Evolutionary conservation across 2,113 vertebrate species (phyloP), one percentile per base, ranked within the genome.

Genomic region (Hiodon tergisus): DNA sequence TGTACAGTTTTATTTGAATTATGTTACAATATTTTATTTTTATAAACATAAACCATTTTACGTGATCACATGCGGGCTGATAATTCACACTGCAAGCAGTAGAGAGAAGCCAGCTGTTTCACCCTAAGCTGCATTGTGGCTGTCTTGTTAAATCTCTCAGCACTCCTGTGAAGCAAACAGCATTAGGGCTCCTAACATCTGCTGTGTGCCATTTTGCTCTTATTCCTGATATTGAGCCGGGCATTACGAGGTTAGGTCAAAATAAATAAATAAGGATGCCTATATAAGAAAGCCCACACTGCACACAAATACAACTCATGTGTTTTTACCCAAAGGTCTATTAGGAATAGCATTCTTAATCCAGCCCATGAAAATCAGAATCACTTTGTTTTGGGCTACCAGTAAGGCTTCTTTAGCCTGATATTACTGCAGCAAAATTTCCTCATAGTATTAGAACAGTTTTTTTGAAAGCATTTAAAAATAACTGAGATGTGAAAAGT

Each of bases 121-220:
- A 69, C 71, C 54, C 66, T 72, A 71, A 76, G 48, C 68, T 71
- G 65, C 78, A 74, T 53, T 53, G 47, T 67, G 77, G 71, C 72
- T 66, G 67, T 71, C 79, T 73, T 70, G 77, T 76, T 67, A 67
- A 81, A 78, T 76, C 79, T 71, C 75, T 55, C 72, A 58, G 10
- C 73, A 71, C 72, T 73, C 77, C 77, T 60, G 72, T 61, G 77
- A 79, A 78, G 76, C 69, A 79, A 83, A 83, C 80, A 77, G 73
- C 81, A 83, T 82, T 68, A 80, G 78, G 79, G 77, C 74, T 79
- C 79, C 6, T 50, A 82, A 78, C 84, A 81, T 85, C 82, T 83
- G 84, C 76, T 73, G 72, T 3, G 7, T 17, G 50, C 47, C 47
- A 52, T 16, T 61, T 14, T 46, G 60, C 74, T 48, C 71, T 74